These are phyloP conservation scores for Caenorhabditis virilis DNA, from an alignment of 2,888 invertebrate genomes.

Conservation along the genomic window DNA sequence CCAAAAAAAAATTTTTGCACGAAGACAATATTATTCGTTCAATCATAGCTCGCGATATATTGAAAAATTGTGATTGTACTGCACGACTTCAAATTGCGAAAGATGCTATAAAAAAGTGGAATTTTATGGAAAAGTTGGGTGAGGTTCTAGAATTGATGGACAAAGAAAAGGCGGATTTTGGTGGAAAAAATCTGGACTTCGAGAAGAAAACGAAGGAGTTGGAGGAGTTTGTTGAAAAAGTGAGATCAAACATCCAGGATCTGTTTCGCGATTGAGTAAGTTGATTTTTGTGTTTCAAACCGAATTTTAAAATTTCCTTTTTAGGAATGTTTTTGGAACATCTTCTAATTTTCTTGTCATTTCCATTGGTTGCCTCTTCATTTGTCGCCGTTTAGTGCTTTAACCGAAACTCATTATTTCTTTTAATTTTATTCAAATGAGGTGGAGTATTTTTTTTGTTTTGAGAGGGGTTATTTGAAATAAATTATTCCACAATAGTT, in stretches of 20 bases:
- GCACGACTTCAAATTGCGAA: slow-evolving; percentile 18
- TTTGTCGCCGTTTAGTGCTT: too few relatives aligned
- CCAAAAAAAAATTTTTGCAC: slow-evolving; percentile 10
- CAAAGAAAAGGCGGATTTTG: slow-evolving; percentile 15
- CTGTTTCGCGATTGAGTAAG: slow-evolving; percentile 4
- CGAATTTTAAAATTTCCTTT: too few relatives aligned
- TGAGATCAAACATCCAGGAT: slow-evolving; percentile 7
- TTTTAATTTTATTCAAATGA: too few relatives aligned
- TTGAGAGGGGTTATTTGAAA: too few relatives aligned
- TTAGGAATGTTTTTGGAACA: too few relatives aligned
- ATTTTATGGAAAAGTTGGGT: too few relatives aligned
- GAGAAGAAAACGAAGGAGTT: slow-evolving; percentile 14
- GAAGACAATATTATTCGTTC: slow-evolving; percentile 13
- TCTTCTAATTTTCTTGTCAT: too few relatives aligned
- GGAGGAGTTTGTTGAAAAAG: too few relatives aligned
- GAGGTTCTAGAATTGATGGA: slow-evolving; percentile 21
- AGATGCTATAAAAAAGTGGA: slow-evolving; percentile 15
- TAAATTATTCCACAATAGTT: too few relatives aligned
- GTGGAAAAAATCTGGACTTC: slow-evolving; percentile 10
- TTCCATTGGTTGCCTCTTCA: too few relatives aligned
- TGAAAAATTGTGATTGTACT: slow-evolving; percentile 12
- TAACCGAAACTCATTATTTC: too few relatives aligned
- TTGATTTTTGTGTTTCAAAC: background rate
- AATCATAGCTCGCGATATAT: slow-evolving; percentile 15
- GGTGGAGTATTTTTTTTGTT: too few relatives aligned